Evolutionary conservation across 2,888 invertebrate species (phyloP), one percentile per base, ranked within the genome.

Genomic region (Teleiodes luculella): DNA sequence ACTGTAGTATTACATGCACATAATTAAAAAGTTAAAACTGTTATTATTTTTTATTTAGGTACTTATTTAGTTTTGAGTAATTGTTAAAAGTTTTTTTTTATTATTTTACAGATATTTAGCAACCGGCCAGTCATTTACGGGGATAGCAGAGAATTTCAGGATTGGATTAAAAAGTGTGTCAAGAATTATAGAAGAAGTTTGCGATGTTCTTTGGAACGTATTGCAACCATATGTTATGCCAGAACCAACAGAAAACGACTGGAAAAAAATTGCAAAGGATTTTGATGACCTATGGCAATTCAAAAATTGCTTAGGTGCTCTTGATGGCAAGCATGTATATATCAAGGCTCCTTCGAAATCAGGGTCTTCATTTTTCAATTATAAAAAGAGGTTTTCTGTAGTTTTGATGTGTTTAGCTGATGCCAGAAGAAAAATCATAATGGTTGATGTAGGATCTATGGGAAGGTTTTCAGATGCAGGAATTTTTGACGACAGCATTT

Each of bases 101-200:
- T n/a, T n/a, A n/a, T n/a, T 49, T 39, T 31, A 11, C 56, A 56
- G 56, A 46, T 56, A 50, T 50, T 53, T 56, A 30, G 49, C 56
- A 20, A 45, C 52, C n/a, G 52, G 45, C 13, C 24, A 13, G 8
- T 36, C 37, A 24, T 52, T 52, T 20, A 45, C 48, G 33, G 18
- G 11, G 36, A 13, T 52, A 16, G 52, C 52, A 35, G 45, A 52
- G 24, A 45, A 45, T 45, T 52, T 45, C 16, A 36, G 53, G 18
- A 47, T 53, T 28, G 48, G 53, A 47, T n/a, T 39, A 39, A 37
- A 28, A 31, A 53, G 18, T 13, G 53, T 53, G 28, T 37, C 48
- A 11, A 47, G 3, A 53, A 53, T 53, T 47, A 31, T 53, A 10
- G 39, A 47, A 10, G 53, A 53, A 31, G 39, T 39, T 31, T 53